Evolutionary conservation across 2,888 invertebrate species (phyloP), one percentile per base, ranked within the genome.

Genomic region (Itoplectis maculator): DNA sequence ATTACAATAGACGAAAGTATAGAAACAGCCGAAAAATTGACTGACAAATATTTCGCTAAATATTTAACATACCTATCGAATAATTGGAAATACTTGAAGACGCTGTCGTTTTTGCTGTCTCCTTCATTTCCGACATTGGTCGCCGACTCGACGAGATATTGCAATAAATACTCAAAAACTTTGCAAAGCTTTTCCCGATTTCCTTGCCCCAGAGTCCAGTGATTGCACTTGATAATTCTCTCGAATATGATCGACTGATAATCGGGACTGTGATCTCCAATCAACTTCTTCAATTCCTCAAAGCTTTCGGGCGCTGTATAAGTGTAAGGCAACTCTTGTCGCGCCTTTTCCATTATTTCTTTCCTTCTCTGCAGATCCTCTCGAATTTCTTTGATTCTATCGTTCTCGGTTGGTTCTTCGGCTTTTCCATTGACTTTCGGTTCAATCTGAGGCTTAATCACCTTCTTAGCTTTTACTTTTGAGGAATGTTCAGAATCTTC

Each of bases 201-300:
- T 15, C 95, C 95, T 85, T 95, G 95, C 6, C 95, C 95, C 69
- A 98, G 92, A 88, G 97, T 96, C 1, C 97, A 97, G 92, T 98
- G 97, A 93, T 97, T 96, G 88, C 96, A 97, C 93, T 98, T 98
- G 18, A 98, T 96, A 86, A 99, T 95, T 88, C 97, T 95, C 89
- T 97, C 96, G 63, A 98, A 90, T 9, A 97, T 95, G 11, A 95
- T 93, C 0, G 95, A 93, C 88, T 97, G 96, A 88, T 97, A 95
- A 13, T 94, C 93, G 0, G 95, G 93, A 8, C 95, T 93, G 87
- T 95, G 95, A 49, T 94, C 94, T 65, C 93, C 90, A 18, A 98
- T 91, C 73, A 96, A 90, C 86, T 94, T 93, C 91, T 95, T 90
- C 56, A 97, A 94, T 77, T 94, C 94, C 79, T 96, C 95, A 89